Conservation (phyloP, 2,888 invertebrate genomes). For the Pseudanteris insignis region DNA sequence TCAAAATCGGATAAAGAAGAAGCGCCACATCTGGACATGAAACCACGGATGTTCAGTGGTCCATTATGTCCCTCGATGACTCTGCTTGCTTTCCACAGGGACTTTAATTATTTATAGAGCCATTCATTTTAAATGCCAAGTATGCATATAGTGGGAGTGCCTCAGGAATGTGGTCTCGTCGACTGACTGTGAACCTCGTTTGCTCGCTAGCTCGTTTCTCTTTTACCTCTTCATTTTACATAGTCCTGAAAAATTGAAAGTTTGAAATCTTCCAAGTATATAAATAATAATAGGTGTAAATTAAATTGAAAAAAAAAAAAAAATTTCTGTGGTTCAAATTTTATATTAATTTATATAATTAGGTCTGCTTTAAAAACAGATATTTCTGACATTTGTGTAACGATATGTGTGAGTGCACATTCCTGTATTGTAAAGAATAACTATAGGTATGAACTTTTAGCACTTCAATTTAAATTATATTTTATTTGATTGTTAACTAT, state of each 20-base stretch:
- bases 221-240: slow-evolving; percentile 49
- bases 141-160: slow-evolving; percentile 55
- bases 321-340: no score
- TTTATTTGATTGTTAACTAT: no score
- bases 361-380: no score
- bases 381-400: no score
- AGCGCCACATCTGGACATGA: slow-evolving; percentile 16
- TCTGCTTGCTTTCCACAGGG: slow-evolving; percentile 28
- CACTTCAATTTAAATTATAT: no score
- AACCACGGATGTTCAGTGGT: slow-evolving; percentile 13
- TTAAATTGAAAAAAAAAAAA: no score
- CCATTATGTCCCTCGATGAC: slow-evolving; percentile 10
- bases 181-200: slow-evolving; percentile 46
- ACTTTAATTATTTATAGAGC: slow-evolving; percentile 45
- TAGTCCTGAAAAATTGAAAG: slow-evolving; percentile 36
- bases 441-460: no score
- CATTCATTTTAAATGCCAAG: slow-evolving; percentile 45
- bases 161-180: slow-evolving; percentile 59
- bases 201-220: slow-evolving; percentile 47
- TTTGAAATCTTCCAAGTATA: slow-evolving; percentile 5
- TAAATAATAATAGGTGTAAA: no score
- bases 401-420: no score
- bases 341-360: no score
- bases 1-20: slow-evolving; percentile 40
- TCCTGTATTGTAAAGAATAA: no score